A percentile compares a stretch with the other conserved stretches of the same genome.
These are phyloP conservation scores for Virgularia gustaviana DNA, from an alignment of 92 coral and sea anemone genomes.

Conservation along the genomic window DNA sequence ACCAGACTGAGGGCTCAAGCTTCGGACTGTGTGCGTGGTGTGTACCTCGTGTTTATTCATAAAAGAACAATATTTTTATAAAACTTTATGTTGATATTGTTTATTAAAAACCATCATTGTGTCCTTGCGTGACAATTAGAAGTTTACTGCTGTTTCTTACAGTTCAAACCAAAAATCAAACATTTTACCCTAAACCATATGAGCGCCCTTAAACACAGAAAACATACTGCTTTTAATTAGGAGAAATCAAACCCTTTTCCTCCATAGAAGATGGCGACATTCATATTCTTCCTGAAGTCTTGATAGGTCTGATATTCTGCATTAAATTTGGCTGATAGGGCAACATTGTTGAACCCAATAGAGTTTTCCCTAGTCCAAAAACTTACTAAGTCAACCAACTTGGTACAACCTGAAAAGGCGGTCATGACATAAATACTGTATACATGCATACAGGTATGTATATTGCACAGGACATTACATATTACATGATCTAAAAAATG, in stretches of 20 bases:
- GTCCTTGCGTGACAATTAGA: too few relatives aligned
- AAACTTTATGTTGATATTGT: too few relatives aligned
- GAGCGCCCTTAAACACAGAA: background rate
- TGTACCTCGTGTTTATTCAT: too few relatives aligned
- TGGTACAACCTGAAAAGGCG: background rate
- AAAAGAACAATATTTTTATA: too few relatives aligned
- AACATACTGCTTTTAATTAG: background rate
- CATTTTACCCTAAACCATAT: background rate
- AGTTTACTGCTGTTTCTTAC: too few relatives aligned
- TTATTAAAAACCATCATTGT: too few relatives aligned
- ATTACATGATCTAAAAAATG: too few relatives aligned
- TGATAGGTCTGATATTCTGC: slow-evolving; percentile 2
- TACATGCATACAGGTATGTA: too few relatives aligned
- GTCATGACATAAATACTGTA: too few relatives aligned
- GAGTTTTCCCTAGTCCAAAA: slow-evolving; percentile 19
- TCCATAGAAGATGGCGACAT: slow-evolving; percentile 30
- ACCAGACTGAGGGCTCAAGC: too few relatives aligned
- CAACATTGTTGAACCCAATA: background rate
- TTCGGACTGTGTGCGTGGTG: too few relatives aligned
- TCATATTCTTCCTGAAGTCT: slow-evolving; percentile 32
- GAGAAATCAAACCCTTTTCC: slow-evolving; percentile 2
- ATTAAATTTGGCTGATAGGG: slow-evolving; percentile 10
- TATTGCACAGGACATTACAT: too few relatives aligned
- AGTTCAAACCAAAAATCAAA: background rate
- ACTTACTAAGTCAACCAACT: background rate